These are phyloP conservation scores for Channa argus DNA, from an alignment of 2,113 vertebrate species.

Conservation along the genomic window DNA sequence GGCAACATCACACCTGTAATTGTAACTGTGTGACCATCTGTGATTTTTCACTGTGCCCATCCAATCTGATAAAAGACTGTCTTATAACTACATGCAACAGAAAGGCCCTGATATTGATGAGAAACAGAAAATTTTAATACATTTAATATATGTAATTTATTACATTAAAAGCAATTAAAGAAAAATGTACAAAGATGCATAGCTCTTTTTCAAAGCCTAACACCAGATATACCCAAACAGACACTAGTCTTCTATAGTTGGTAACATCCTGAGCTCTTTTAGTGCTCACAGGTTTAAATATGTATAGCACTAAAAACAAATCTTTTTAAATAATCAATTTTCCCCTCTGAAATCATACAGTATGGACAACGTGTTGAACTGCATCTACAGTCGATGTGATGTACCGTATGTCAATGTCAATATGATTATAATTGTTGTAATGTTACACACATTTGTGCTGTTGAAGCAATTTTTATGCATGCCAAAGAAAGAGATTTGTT, in stretches of 20 bases:
- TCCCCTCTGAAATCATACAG: conserved; percentile 26
- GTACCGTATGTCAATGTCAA: conserved; percentile 63
- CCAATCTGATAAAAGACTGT: conserved; percentile 40
- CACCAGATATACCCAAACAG: conserved; percentile 5
- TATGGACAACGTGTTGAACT: conserved; percentile 44
- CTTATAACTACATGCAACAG: conserved; percentile 29
- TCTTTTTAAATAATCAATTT: conserved; percentile 25
- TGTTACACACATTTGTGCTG: conserved; percentile 61
- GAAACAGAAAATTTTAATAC: conserved; percentile 34
- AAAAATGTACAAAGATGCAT: conserved; percentile 7
- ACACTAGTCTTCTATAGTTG: conserved; percentile 13
- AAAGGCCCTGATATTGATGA: conserved; percentile 19
- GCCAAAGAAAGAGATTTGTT: conserved; percentile 80
- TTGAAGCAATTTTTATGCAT: conserved; percentile 79
- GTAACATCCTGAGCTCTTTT: conserved; percentile 15
- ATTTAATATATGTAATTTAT: conserved; percentile 27
- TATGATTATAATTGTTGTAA: conserved; percentile 60
- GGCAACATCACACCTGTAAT: conserved; percentile 61
- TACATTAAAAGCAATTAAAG: conserved; percentile 13
- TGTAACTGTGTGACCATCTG: conserved; percentile 65
- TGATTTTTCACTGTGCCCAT: conserved; percentile 60
- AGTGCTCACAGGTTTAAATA: conserved; percentile 16
- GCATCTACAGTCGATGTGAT: conserved; percentile 47
- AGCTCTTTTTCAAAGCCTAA: conserved; percentile 22
- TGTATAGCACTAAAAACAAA: background rate